These are phyloP conservation scores for Aldrovandia affinis DNA, from an alignment of 2,797 vertebrate genomes.

Conservation along the genomic window DNA sequence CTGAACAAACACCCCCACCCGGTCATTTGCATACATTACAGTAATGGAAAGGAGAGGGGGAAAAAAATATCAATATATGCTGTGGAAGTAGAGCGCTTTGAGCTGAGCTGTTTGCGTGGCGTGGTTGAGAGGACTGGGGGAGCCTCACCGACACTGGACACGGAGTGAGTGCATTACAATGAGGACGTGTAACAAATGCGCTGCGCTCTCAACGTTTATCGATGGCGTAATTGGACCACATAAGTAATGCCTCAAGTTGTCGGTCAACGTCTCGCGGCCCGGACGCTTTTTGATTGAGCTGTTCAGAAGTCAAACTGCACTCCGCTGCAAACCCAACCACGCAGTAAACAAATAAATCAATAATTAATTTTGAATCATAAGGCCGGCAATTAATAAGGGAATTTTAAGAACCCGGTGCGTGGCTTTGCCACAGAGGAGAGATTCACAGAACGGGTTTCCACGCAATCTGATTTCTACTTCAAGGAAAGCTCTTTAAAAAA, in stretches of 20 bases:
- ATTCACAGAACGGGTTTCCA: neutral
- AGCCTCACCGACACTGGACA: neutral
- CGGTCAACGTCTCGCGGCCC: slow-evolving; percentile 9
- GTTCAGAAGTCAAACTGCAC: neutral
- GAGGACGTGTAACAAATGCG: neutral
- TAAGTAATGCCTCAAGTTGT: neutral
- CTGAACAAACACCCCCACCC: slow-evolving; percentile 77
- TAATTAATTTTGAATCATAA: neutral
- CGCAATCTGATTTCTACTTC: neutral
- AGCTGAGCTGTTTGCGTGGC: slow-evolving; percentile 36
- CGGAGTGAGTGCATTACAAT: neutral
- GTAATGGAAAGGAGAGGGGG: slow-evolving; percentile 62
- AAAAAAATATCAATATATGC: slow-evolving; percentile 68
- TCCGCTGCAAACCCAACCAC: neutral
- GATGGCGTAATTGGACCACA: neutral
- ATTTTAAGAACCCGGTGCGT: neutral
- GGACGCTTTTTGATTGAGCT: slow-evolving; percentile 9
- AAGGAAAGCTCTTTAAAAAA: no score
- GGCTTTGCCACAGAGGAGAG: neutral
- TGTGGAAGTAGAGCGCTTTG: slow-evolving; percentile 60
- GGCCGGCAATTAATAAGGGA: neutral
- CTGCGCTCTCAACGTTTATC: neutral
- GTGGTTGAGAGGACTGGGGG: slow-evolving; percentile 1
- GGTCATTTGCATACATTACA: slow-evolving; percentile 79
- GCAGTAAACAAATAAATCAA: neutral